Percentiles rank a stretch among this genome's conserved stretches.
Conservation (phyloP, 1,140 invertebrate genomes). For the Orius insidiosus region DNA sequence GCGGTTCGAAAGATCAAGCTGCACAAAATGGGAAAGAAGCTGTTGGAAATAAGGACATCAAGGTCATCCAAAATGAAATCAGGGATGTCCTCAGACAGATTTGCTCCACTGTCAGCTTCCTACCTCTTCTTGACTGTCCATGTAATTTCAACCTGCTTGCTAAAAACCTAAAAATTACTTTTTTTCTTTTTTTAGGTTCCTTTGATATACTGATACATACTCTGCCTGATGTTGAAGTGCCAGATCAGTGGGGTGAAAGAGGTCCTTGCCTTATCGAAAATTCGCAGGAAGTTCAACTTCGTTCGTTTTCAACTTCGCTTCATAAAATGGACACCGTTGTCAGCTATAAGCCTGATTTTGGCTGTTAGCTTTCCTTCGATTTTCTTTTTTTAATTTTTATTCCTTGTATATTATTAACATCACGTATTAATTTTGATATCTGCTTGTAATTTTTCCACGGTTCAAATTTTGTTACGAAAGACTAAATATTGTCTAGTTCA, state of each 20-base stretch:
- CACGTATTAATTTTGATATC: no score
- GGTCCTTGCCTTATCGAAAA: constrained; percentile 77
- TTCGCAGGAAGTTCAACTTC: constrained; percentile 79
- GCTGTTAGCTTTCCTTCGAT: no score
- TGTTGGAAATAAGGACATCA: constrained; percentile 41
- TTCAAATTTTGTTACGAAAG: no score
- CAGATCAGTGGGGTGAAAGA: constrained; percentile 79
- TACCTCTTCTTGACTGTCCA: constrained; percentile 41
- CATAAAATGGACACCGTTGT: constrained; percentile 77
- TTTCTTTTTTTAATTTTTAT: no score
- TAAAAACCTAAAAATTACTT: no score
- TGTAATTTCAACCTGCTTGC: no score
- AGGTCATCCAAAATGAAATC: constrained; percentile 86
- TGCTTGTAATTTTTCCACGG: no score
- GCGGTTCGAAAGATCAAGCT: no score
- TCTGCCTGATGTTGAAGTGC: constrained; percentile 63
- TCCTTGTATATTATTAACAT: no score
- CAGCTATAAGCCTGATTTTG: constrained; percentile 55
- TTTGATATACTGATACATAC: constrained; percentile 76
- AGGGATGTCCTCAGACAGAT: constrained; percentile 84
- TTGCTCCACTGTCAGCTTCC: constrained; percentile 43
- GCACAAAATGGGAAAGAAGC: constrained; percentile 26
- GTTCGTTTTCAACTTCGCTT: constrained; percentile 83
- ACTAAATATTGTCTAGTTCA: no score
- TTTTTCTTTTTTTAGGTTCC: constrained; percentile 48